These are phyloP conservation scores for Acleris cristana DNA, from an alignment of 2,888 invertebrate species.

Conservation along the genomic window DNA sequence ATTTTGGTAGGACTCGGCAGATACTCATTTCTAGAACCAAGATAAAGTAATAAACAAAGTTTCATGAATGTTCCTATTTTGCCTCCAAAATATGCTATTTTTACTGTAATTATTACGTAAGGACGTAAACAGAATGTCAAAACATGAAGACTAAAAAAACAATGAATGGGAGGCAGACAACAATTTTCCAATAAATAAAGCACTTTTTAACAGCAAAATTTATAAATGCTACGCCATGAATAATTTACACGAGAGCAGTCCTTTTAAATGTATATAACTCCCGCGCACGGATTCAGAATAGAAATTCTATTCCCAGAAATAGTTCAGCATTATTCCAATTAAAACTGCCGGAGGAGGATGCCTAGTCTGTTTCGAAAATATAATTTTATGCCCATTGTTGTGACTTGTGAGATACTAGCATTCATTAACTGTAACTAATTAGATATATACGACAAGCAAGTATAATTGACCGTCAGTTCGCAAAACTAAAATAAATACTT, in stretches of 20 bases:
- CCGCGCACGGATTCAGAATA: conserved; percentile 29
- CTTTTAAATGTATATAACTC: conserved; percentile 3
- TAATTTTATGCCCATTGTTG: not conserved
- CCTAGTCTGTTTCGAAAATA: conserved; percentile 12
- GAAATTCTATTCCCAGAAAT: conserved; percentile 36
- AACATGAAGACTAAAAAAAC: too few species aligned
- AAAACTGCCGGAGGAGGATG: conserved; percentile 22
- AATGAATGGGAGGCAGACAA: too few species aligned
- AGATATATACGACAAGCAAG: not conserved
- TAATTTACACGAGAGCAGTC: not conserved
- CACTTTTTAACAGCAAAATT: not conserved
- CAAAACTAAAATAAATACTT: not conserved
- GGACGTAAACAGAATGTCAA: too few species aligned
- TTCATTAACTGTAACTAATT: not conserved
- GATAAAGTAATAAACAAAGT: too few species aligned
- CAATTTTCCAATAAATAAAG: not conserved
- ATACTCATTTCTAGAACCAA: too few species aligned
- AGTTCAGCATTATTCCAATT: conserved; percentile 32
- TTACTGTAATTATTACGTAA: too few species aligned
- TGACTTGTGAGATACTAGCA: not conserved
- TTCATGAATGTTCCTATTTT: too few species aligned
- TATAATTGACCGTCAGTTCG: not conserved
- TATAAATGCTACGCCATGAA: not conserved
- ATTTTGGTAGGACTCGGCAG: too few species aligned
- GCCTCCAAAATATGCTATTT: too few species aligned